Percentiles rank a stretch among this genome's conserved stretches.
Conservation (phyloP, 2,113 vertebrate species). For the Probosciger aterrimus region DNA sequence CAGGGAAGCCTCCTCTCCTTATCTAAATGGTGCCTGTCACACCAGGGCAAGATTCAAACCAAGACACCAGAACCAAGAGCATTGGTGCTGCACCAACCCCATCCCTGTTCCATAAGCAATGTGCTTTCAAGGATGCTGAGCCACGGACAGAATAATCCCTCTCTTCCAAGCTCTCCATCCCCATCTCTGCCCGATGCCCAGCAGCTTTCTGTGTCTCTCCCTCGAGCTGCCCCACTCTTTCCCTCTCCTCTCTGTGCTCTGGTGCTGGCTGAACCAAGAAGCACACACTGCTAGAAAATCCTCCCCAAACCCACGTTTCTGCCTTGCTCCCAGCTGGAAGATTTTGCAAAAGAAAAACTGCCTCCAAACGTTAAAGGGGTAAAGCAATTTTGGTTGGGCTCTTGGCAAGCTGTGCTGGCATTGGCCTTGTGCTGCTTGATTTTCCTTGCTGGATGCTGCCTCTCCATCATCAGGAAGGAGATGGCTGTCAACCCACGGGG, state of each 20-base stretch:
- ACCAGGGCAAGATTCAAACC: not conserved
- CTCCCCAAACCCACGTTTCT: not conserved
- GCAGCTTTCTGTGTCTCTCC: not conserved
- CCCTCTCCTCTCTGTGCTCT: not conserved
- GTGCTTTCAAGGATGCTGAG: not conserved
- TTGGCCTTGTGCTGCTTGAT: not conserved
- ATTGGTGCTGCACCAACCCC: accelerated
- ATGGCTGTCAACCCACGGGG: not conserved
- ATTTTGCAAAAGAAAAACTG: not conserved
- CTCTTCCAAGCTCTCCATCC: not conserved
- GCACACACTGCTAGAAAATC: not conserved
- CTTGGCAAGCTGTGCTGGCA: not conserved
- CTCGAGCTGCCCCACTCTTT: not conserved
- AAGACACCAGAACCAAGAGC: accelerated
- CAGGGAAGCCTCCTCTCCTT: not conserved
- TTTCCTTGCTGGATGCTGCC: not conserved
- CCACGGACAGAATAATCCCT: not conserved
- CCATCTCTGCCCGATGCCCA: not conserved
- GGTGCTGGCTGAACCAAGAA: not conserved
- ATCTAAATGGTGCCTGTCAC: not conserved
- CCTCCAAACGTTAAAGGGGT: not conserved
- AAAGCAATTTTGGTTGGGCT: not conserved
- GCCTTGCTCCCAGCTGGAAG: not conserved
- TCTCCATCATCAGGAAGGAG: not conserved
- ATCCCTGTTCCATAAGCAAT: accelerated